These are phyloP conservation scores for Cephus spinipes DNA, from an alignment of 2,888 invertebrate species.

Conservation along the genomic window DNA sequence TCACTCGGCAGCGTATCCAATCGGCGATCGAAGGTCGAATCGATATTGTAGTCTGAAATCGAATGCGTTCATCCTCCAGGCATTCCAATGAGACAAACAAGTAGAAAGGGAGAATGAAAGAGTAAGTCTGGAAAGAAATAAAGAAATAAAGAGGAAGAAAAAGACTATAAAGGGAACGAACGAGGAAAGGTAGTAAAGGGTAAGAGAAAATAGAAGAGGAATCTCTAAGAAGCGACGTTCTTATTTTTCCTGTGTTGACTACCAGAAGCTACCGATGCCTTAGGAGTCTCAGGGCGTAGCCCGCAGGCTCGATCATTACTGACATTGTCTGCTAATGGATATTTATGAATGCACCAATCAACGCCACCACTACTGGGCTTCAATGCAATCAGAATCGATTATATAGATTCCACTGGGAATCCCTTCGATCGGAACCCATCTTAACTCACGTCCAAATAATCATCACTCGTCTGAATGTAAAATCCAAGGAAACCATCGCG, in stretches of 20 bases:
- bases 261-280: slow-evolving; percentile 48
- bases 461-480: background rate
- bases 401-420: slow-evolving; percentile 55
- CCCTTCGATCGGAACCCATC: slow-evolving; percentile 28
- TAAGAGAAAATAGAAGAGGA: slow-evolving; percentile 24
- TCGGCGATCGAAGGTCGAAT: slow-evolving; percentile 49
- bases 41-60: slow-evolving; percentile 51
- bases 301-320: slow-evolving; percentile 63
- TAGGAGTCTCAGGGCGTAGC: slow-evolving; percentile 55
- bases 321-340: slow-evolving; percentile 66
- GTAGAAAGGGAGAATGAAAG: slow-evolving; percentile 3
- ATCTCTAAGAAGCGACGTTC: slow-evolving; percentile 25
- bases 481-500: background rate
- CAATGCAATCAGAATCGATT: slow-evolving; percentile 67
- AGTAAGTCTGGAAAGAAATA: slow-evolving; percentile 24
- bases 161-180: slow-evolving; percentile 24
- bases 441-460: background rate
- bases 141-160: slow-evolving; percentile 30
- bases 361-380: slow-evolving; percentile 65
- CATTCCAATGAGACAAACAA: slow-evolving; percentile 53
- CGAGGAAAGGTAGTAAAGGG: slow-evolving; percentile 6
- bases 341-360: slow-evolving; percentile 67
- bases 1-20: background rate
- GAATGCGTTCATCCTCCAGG: slow-evolving; percentile 60
- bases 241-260: slow-evolving; percentile 51